Conservation (phyloP, 2,888 invertebrate species). For the Chelonus formosanus region DNA sequence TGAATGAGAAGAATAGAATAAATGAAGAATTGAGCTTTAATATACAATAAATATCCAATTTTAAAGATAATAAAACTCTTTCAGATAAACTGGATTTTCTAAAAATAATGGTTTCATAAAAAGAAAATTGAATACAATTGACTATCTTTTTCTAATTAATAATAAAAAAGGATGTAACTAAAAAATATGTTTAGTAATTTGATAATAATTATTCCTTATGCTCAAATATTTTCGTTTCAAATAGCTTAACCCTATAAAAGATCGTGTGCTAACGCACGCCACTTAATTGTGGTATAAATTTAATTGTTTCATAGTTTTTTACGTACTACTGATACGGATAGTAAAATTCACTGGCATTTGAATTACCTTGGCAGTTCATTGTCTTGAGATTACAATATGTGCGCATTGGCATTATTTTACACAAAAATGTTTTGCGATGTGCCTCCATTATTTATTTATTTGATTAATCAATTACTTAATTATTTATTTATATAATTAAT, state of each 20-base stretch:
- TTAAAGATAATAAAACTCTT: no score
- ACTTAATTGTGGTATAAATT: constrained; percentile 44
- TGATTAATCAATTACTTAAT: neutral
- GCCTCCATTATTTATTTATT: constrained; percentile 19
- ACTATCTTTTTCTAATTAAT: no score
- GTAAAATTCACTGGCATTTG: constrained; percentile 65
- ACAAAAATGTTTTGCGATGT: constrained; percentile 39
- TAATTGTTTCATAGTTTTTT: constrained; percentile 39
- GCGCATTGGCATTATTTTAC: constrained; percentile 55
- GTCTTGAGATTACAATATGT: constrained; percentile 62
- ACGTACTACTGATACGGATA: constrained; percentile 63
- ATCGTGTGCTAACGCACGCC: constrained; percentile 43
- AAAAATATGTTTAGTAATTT: constrained; percentile 35
- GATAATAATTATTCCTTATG: constrained; percentile 4
- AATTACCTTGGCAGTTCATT: constrained; percentile 65
- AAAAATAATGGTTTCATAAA: no score
- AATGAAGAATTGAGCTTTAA: no score
- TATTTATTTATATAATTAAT: neutral
- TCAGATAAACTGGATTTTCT: no score
- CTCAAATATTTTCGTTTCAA: constrained; percentile 11
- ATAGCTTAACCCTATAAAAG: constrained; percentile 21
- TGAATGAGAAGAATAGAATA: no score
- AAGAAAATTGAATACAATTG: no score
- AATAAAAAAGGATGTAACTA: no score
- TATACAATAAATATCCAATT: no score